A percentile compares a stretch with the other conserved stretches of the same genome.
Evolutionary conservation across 2,113 vertebrate species (phyloP).

Genomic region (Rhinolophus sinicus): DNA sequence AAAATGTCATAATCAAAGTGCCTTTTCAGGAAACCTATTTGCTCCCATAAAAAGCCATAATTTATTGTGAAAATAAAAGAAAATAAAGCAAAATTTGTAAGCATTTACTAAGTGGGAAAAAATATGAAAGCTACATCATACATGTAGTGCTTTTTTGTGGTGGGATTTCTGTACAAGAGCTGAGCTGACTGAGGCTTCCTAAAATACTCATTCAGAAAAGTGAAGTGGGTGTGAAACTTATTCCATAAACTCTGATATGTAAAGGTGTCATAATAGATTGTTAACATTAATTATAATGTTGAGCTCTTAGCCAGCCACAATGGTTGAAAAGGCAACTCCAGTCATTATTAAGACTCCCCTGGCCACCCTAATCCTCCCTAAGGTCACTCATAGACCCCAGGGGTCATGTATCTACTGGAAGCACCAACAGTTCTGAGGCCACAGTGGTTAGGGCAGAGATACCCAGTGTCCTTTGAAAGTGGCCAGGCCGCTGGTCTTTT

Average conservation of each 20-base stretch:
- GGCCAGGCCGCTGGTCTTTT: neutral
- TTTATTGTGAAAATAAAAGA: neutral
- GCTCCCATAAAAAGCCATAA: neutral
- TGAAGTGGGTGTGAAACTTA: neutral
- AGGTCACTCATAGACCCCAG: neutral
- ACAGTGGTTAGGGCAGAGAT: neutral
- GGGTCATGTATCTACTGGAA: neutral
- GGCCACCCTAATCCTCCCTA: neutral
- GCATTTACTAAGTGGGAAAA: neutral
- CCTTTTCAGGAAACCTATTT: constrained; percentile 26
- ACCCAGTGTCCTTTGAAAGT: neutral
- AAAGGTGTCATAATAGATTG: neutral
- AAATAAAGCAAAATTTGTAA: neutral
- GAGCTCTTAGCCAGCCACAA: neutral
- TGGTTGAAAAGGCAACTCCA: neutral
- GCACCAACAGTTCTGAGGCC: neutral
- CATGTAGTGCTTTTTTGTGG: neutral
- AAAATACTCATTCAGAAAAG: neutral
- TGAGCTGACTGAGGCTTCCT: neutral
- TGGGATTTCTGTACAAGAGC: neutral
- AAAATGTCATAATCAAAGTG: constrained; percentile 16
- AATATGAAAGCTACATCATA: neutral
- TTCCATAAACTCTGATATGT: neutral
- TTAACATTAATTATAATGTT: constrained; percentile 18
- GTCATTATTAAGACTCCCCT: neutral